Evolutionary conservation across 1,140 invertebrate genomes (phyloP).

Genomic region (Ephestia elutella): DNA sequence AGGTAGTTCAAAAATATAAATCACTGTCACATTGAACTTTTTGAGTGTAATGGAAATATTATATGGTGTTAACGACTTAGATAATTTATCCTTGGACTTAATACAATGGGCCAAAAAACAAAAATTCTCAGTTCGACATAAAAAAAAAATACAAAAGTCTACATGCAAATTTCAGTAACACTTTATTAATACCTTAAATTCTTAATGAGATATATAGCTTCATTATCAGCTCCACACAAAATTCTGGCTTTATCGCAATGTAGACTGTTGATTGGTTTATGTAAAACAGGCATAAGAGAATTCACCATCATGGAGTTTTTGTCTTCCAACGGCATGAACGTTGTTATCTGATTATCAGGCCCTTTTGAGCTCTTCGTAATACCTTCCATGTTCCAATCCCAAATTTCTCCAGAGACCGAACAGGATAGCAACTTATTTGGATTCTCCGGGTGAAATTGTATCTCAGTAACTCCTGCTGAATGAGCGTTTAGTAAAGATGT

Average conservation of each 20-base stretch:
- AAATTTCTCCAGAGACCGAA: conserved; percentile 86
- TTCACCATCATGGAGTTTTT: conserved; percentile 82
- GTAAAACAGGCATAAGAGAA: conserved; percentile 80
- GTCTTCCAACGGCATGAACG: conserved; percentile 76
- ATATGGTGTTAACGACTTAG: too few species aligned
- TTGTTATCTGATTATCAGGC: conserved; percentile 77
- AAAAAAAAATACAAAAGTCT: too few species aligned
- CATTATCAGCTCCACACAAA: conserved; percentile 88
- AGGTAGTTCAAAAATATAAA: too few species aligned
- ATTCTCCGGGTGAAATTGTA: conserved; percentile 87
- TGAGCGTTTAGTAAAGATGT: conserved; percentile 87
- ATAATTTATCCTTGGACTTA: too few species aligned
- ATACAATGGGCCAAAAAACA: too few species aligned
- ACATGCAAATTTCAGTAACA: too few species aligned
- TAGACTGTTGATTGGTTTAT: conserved; percentile 86
- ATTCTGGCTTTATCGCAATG: conserved; percentile 83
- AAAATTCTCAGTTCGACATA: too few species aligned
- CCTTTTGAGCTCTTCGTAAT: conserved; percentile 55
- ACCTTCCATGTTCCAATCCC: conserved; percentile 85
- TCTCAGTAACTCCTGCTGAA: conserved; percentile 83
- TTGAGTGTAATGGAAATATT: too few species aligned
- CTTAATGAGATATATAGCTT: conserved; percentile 85
- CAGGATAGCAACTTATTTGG: conserved; percentile 89
- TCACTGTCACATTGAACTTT: too few species aligned
- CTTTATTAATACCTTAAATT: conserved; percentile 72